Evolutionary conservation across 2,797 vertebrate genomes (phyloP).

Genomic region (Clarias fuscus): DNA sequence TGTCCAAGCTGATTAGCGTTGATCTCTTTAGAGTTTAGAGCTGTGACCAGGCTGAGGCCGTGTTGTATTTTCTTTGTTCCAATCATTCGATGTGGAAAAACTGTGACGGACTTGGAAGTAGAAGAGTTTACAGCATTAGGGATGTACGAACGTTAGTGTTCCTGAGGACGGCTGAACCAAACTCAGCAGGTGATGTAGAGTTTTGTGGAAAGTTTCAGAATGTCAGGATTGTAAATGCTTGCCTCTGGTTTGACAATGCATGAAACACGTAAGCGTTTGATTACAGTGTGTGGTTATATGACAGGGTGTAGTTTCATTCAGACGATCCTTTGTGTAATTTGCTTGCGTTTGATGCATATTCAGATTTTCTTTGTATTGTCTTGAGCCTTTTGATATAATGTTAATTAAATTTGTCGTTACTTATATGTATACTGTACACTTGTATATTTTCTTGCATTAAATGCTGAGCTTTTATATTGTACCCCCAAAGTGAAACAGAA

Average conservation of each 20-base stretch:
- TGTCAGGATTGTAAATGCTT: not conserved
- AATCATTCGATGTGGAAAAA: conserved; percentile 31
- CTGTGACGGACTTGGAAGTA: conserved; percentile 25
- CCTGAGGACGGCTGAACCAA: conserved; percentile 29
- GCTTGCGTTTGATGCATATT: not conserved
- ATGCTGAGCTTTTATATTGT: not conserved
- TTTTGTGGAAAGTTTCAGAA: not conserved
- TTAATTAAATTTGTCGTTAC: not conserved
- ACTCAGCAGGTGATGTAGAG: conserved; percentile 47
- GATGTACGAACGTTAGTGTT: conserved; percentile 35
- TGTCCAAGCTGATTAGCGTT: conserved; percentile 78
- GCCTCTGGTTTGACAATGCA: not conserved
- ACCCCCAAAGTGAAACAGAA: not conserved
- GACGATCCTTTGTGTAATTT: not conserved
- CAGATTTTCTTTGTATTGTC: not conserved
- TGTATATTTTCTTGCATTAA: not conserved
- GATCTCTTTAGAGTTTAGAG: conserved; percentile 79
- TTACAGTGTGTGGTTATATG: not conserved
- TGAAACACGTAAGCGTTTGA: not conserved
- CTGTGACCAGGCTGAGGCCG: conserved; percentile 69
- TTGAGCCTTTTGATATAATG: not conserved
- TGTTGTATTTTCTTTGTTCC: conserved; percentile 29
- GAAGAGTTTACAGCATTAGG: conserved; percentile 9
- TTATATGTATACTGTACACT: too few species aligned
- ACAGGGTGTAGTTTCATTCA: not conserved